Evolutionary conservation across 2,888 invertebrate species (phyloP).

Genomic region (Crioceris asparagi): DNA sequence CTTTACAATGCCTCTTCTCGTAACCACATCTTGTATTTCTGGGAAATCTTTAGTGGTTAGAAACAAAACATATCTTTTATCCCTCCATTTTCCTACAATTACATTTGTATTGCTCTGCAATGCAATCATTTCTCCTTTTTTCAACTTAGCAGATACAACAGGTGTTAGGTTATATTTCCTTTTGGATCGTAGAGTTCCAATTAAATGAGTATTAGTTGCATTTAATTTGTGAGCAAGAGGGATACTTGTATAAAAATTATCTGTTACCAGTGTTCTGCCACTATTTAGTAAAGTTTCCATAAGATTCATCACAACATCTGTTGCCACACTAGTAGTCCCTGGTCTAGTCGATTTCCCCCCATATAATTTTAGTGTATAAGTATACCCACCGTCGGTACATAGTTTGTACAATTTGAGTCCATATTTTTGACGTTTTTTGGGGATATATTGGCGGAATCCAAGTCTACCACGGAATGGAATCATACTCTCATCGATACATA

Average conservation of each 20-base stretch:
- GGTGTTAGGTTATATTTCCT: conserved; percentile 15
- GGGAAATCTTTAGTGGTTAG: conserved; percentile 6
- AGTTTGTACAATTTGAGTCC: conserved; percentile 16
- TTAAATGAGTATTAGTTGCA: conserved; percentile 13
- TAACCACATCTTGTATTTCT: conserved; percentile 7
- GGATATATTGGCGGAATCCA: conserved; percentile 16
- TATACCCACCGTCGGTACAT: conserved; percentile 10
- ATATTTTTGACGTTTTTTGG: conserved; percentile 22
- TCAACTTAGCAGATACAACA: conserved; percentile 5
- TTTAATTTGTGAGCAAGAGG: conserved; percentile 12
- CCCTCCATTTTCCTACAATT: conserved; percentile 7
- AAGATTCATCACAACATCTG: conserved; percentile 18
- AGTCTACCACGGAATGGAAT: conserved; percentile 24
- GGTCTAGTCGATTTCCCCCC: conserved; percentile 7
- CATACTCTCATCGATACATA: conserved; percentile 23
- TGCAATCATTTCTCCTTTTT: conserved; percentile 4
- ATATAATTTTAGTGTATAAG: conserved; percentile 14
- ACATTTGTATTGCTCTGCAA: conserved; percentile 1
- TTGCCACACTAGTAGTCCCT: conserved; percentile 3
- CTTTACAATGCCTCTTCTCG: conserved; percentile 5
- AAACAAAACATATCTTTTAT: conserved; percentile 6
- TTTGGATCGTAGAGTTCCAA: conserved; percentile 16
- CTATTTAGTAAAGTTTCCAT: conserved; percentile 17
- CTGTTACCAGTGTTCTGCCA: conserved; percentile 19
- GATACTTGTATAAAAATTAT: conserved; percentile 22